A percentile compares a stretch with the other conserved stretches of the same genome.
These are phyloP conservation scores for Xestoiulus laeticollis DNA, from an alignment of 2,888 invertebrate species.

Conservation along the genomic window DNA sequence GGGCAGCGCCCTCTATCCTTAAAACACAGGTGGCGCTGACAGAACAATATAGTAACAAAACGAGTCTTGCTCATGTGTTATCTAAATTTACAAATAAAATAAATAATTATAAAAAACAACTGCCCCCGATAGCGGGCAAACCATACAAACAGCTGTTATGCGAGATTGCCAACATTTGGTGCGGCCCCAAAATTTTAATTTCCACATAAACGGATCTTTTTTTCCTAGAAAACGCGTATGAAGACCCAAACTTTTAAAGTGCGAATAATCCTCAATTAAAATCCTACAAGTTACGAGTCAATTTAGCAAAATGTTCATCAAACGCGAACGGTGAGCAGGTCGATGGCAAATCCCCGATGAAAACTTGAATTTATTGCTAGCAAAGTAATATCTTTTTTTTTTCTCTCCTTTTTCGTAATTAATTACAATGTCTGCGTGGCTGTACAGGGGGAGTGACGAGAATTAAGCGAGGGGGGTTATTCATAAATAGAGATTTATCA, in stretches of 20 bases:
- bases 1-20: background rate
- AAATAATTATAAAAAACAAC: background rate
- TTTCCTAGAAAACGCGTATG: background rate
- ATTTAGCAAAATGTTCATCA: slow-evolving; percentile 33
- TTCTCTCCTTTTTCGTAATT: background rate
- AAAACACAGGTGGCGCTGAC: too few relatives aligned
- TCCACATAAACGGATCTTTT: background rate
- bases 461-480: slow-evolving; percentile 23
- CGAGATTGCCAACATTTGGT: background rate
- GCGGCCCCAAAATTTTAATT: background rate
- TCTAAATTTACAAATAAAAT: too few relatives aligned
- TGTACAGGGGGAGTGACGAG: background rate
- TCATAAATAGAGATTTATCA: slow-evolving; percentile 37
- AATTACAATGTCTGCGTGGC: slow-evolving; percentile 23
- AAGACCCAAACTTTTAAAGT: background rate
- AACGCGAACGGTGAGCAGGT: slow-evolving; percentile 10
- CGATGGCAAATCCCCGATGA: slow-evolving; percentile 22
- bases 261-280: slow-evolving; percentile 24
- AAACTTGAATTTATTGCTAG: slow-evolving; percentile 29
- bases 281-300: slow-evolving; percentile 9
- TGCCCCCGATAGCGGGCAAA: background rate
- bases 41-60: too few relatives aligned
- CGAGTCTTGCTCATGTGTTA: too few relatives aligned
- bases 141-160: background rate
- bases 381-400: slow-evolving; percentile 36